Conservation (phyloP, 2,888 invertebrate species). For the Drosophila diplacantha region DNA sequence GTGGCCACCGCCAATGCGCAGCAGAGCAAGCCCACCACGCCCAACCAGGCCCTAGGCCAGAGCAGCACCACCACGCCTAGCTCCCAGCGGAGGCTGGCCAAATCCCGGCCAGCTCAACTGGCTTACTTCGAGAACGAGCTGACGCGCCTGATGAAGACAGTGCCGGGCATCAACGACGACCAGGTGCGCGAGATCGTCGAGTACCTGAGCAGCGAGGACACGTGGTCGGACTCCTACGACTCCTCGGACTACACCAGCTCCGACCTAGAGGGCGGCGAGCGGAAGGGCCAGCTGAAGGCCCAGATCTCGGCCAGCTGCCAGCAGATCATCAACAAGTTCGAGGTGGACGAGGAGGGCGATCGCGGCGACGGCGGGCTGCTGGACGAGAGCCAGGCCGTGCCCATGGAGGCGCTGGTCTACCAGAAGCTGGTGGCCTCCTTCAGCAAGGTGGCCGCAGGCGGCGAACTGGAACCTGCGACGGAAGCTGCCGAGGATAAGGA, state of each 20-base stretch:
- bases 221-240: constrained; percentile 95
- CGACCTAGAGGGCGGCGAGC: constrained; percentile 84
- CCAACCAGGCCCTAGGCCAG: constrained; percentile 72
- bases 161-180: constrained; percentile 92
- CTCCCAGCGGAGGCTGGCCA: constrained; percentile 57
- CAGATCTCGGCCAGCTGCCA: constrained; percentile 93
- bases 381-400: constrained; percentile 79
- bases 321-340: constrained; percentile 92
- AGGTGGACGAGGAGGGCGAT: constrained; percentile 81
- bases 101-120: constrained; percentile 88
- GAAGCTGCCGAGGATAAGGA: constrained; percentile 5
- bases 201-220: constrained; percentile 93
- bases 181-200: constrained; percentile 95
- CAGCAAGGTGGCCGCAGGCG: constrained; percentile 84
- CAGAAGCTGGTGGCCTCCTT: constrained; percentile 90
- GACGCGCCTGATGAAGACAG: constrained; percentile 94
- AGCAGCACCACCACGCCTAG: constrained; percentile 64
- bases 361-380: constrained; percentile 79
- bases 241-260: constrained; percentile 95
- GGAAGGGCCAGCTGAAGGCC: constrained; percentile 86
- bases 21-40: constrained; percentile 62
- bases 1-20: constrained; percentile 81
- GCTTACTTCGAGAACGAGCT: constrained; percentile 93
- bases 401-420: constrained; percentile 90
- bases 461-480: constrained; percentile 65